Evolutionary conservation across 2,797 vertebrate genomes (phyloP).

Genomic region (Steatocranus sp.): DNA sequence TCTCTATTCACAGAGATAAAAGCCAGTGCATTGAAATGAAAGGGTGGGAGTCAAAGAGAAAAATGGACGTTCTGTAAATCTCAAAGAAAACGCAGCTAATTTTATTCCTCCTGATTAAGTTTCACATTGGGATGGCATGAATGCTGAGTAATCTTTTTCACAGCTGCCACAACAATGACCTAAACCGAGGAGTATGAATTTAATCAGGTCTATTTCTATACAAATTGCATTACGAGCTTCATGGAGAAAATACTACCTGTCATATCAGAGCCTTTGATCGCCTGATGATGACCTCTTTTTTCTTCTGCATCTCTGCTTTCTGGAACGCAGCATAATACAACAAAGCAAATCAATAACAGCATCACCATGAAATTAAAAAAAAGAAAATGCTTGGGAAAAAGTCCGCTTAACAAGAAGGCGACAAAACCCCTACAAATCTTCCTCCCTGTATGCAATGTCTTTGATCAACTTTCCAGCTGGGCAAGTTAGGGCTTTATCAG

Average conservation of each 20-base stretch:
- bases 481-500: slow-evolving; percentile 38
- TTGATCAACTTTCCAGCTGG: slow-evolving; percentile 62
- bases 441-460: slow-evolving; percentile 16
- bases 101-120: slow-evolving; percentile 53
- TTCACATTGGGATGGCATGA: slow-evolving; percentile 22
- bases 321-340: not conserved
- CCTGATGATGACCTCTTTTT: slow-evolving; percentile 36
- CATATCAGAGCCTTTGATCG: slow-evolving; percentile 34
- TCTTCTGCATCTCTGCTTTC: not conserved
- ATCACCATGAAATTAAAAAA: not conserved
- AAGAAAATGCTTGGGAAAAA: not conserved
- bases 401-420: slow-evolving; percentile 1
- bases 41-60: slow-evolving; percentile 25
- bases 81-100: slow-evolving; percentile 46
- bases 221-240: slow-evolving; percentile 6
- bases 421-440: not conserved
- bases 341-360: slow-evolving; percentile 29
- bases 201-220: slow-evolving; percentile 34
- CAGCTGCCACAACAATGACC: slow-evolving; percentile 30
- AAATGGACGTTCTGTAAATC: slow-evolving; percentile 41
- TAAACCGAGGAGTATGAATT: slow-evolving; percentile 4
- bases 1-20: slow-evolving; percentile 49
- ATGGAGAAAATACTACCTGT: slow-evolving; percentile 20
- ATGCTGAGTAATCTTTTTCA: slow-evolving; percentile 36
- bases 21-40: slow-evolving; percentile 47